Evolutionary conservation across 2,888 invertebrate species (phyloP).

Genomic region (Chalcis sispes): DNA sequence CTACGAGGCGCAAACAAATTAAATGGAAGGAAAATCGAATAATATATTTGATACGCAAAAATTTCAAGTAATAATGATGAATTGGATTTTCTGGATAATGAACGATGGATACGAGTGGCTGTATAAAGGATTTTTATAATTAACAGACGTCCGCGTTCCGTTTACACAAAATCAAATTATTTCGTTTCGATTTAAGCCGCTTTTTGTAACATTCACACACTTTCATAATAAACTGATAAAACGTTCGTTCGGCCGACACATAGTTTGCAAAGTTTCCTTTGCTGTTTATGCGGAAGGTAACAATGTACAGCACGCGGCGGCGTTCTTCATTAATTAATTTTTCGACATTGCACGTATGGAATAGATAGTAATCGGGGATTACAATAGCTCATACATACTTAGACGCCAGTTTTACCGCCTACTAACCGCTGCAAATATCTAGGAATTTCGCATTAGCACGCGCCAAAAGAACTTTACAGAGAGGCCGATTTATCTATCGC

Average conservation of each 20-base stretch:
- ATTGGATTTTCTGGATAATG: no score
- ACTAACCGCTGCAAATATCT: slow-evolving; percentile 12
- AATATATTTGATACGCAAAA: background rate
- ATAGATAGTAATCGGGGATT: slow-evolving; percentile 16
- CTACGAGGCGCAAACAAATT: slow-evolving; percentile 42
- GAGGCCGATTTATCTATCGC: background rate
- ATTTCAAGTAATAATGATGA: no score
- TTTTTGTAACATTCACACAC: slow-evolving; percentile 10
- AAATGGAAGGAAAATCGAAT: slow-evolving; percentile 21
- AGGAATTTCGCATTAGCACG: slow-evolving; percentile 33
- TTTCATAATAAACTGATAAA: slow-evolving; percentile 10
- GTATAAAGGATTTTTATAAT: slow-evolving; percentile 15
- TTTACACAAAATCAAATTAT: slow-evolving; percentile 36
- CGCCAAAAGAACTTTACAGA: slow-evolving; percentile 29
- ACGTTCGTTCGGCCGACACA: slow-evolving; percentile 32
- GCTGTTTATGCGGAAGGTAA: slow-evolving; percentile 30
- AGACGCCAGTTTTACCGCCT: slow-evolving; percentile 1
- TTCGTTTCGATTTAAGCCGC: no score
- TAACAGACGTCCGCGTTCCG: slow-evolving; percentile 7
- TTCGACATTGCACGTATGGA: slow-evolving; percentile 14
- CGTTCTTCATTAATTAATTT: background rate
- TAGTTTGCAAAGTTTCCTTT: slow-evolving; percentile 45
- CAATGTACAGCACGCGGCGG: slow-evolving; percentile 26
- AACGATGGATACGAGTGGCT: no score
- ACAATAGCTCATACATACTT: slow-evolving; percentile 2